Conservation (phyloP, 1,140 invertebrate species). For the Zaprionus davidi region DNA sequence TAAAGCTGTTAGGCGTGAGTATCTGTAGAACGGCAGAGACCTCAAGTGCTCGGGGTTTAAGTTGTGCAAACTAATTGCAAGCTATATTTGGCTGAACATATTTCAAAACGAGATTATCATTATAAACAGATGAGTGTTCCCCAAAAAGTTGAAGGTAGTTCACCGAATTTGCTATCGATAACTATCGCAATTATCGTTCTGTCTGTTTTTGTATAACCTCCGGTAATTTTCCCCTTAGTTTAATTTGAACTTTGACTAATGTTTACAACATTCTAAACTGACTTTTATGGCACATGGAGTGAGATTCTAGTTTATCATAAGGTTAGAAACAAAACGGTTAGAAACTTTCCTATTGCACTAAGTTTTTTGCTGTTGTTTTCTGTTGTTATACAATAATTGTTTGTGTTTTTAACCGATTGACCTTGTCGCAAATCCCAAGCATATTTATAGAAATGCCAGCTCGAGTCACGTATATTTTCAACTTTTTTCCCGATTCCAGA, state of each 20-base stretch:
- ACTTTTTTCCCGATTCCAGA: slow-evolving; percentile 26
- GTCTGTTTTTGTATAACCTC: not conserved
- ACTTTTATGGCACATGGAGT: not conserved
- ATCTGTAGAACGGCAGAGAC: not conserved
- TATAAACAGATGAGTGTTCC: not conserved
- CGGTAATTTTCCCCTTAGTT: not conserved
- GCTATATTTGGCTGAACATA: not conserved
- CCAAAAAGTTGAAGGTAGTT: slow-evolving; percentile 1
- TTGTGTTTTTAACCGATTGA: slow-evolving; percentile 31
- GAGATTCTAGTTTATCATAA: not conserved
- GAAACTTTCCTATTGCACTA: not conserved
- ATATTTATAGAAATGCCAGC: slow-evolving; percentile 32
- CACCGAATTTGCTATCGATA: slow-evolving; percentile 1
- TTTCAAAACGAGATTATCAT: not conserved
- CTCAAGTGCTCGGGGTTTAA: slow-evolving; percentile 5
- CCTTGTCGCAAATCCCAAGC: slow-evolving; percentile 59
- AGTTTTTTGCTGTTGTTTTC: not conserved
- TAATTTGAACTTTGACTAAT: not conserved
- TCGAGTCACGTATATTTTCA: slow-evolving; percentile 44
- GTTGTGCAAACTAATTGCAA: slow-evolving; percentile 4
- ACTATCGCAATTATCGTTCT: not conserved
- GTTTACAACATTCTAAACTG: not conserved
- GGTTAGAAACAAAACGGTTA: not conserved
- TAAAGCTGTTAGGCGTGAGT: slow-evolving; percentile 19
- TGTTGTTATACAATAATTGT: slow-evolving; percentile 31